These are phyloP conservation scores for Halictus quadricinctus DNA, from an alignment of 2,888 invertebrate species.

Conservation along the genomic window DNA sequence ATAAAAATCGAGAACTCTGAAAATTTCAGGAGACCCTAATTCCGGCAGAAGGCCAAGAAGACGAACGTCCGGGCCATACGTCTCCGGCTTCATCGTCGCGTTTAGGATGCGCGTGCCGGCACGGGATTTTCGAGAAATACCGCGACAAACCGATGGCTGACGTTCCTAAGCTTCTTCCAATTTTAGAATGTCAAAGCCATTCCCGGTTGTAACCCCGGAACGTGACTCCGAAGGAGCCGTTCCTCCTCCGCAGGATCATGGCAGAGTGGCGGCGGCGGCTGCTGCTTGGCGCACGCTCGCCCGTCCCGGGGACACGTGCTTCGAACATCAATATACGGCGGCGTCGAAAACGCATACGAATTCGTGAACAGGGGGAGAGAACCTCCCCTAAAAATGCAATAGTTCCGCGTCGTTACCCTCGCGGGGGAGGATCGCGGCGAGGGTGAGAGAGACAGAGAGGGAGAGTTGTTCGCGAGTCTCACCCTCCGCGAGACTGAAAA, in stretches of 20 bases:
- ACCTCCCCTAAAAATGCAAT: conserved; percentile 64
- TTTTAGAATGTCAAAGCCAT: conserved; percentile 73
- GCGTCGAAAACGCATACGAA: conserved; percentile 64
- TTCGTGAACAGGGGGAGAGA: conserved; percentile 20
- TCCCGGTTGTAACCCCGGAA: conserved; percentile 69
- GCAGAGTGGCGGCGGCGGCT: conserved; percentile 35
- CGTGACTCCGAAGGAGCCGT: conserved; percentile 62
- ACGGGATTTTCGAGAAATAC: conserved; percentile 59
- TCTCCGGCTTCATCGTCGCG: conserved; percentile 12
- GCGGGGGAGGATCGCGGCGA: background rate
- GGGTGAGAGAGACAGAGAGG: background rate
- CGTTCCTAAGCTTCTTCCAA: conserved; percentile 70
- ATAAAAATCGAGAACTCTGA: background rate
- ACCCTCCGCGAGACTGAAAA: conserved; percentile 50
- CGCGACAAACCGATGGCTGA: conserved; percentile 51
- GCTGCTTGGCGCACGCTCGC: conserved; percentile 53
- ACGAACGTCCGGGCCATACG: background rate
- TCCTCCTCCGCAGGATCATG: conserved; percentile 62
- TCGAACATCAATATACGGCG: conserved; percentile 66
- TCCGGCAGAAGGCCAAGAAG: no score
- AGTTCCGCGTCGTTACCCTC: conserved; percentile 68
- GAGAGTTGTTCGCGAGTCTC: conserved; percentile 23
- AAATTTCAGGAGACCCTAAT: background rate
- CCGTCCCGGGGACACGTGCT: conserved; percentile 64
- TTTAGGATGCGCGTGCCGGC: conserved; percentile 34